phyloP scores from a whole-genome alignment of 2,113 vertebrate genomes.

The Neomonachus schauinslandi region DNA sequence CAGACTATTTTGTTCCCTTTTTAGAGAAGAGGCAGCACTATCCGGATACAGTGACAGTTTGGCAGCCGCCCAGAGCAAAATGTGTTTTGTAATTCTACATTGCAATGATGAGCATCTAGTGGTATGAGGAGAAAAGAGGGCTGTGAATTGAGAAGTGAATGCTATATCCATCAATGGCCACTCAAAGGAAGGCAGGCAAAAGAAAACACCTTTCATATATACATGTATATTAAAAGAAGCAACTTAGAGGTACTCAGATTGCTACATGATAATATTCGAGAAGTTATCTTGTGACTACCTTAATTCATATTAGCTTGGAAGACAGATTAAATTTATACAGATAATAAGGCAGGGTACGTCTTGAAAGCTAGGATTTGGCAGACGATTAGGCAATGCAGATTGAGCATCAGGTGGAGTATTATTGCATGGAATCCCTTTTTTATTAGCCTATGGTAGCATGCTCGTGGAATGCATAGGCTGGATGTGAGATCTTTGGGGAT shows the following conservation, averaged over 20 bases:
- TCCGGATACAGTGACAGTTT: not conserved
- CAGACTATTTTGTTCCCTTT: constrained; percentile 48
- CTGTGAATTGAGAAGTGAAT: not conserved
- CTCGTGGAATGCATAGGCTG: not conserved
- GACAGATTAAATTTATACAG: not conserved
- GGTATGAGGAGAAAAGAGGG: not conserved
- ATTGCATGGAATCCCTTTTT: not conserved
- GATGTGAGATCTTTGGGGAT: not conserved
- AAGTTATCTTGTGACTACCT: not conserved
- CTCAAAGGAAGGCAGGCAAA: not conserved
- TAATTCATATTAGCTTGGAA: not conserved
- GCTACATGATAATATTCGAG: not conserved
- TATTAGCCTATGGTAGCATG: not conserved
- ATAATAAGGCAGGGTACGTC: not conserved
- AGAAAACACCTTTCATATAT: not conserved
- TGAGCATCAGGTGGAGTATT: not conserved
- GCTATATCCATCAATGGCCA: not conserved
- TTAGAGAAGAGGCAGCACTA: constrained; percentile 53
- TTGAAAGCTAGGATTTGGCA: not conserved
- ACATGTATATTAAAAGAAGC: not conserved
- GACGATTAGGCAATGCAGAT: not conserved
- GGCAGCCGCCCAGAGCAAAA: constrained; percentile 26
- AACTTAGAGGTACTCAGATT: not conserved
- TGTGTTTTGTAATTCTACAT: not conserved
- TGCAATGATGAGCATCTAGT: not conserved